A percentile compares a stretch with the other conserved stretches of the same genome.
Evolutionary conservation across 2,797 vertebrate species (phyloP).

Genomic region (Brotogeris chrysoptera): DNA sequence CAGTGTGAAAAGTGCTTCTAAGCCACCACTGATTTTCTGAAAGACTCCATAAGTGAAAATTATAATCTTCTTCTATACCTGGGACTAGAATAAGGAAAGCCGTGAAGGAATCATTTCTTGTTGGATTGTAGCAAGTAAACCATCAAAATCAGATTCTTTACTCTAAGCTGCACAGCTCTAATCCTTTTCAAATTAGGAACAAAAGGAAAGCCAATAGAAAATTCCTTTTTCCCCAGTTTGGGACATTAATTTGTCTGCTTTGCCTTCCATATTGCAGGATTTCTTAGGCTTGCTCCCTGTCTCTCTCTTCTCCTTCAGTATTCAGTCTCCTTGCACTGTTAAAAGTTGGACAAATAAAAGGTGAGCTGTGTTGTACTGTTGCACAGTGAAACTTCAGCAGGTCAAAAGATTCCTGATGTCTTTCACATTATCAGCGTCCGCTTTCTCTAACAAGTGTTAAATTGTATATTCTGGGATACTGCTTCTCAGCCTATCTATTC

Average conservation of each 20-base stretch:
- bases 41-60: background rate
- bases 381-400: background rate
- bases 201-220: background rate
- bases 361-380: background rate
- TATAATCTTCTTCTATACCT: background rate
- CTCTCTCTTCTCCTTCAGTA: background rate
- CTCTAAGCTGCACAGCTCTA: background rate
- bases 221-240: fast-evolving
- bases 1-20: background rate
- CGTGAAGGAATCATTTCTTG: background rate
- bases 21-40: background rate
- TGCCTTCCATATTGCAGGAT: background rate
- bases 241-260: background rate
- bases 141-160: background rate
- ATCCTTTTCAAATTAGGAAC: background rate
- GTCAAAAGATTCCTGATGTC: background rate
- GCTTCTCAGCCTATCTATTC: background rate
- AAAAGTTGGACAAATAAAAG: background rate
- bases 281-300: background rate
- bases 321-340: background rate
- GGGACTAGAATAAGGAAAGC: background rate
- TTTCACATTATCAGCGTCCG: background rate
- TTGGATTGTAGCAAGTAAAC: background rate
- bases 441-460: background rate
- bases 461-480: background rate